Evolutionary conservation across 1,140 invertebrate genomes (phyloP).

Genomic region (Paralvinella palmiformis): DNA sequence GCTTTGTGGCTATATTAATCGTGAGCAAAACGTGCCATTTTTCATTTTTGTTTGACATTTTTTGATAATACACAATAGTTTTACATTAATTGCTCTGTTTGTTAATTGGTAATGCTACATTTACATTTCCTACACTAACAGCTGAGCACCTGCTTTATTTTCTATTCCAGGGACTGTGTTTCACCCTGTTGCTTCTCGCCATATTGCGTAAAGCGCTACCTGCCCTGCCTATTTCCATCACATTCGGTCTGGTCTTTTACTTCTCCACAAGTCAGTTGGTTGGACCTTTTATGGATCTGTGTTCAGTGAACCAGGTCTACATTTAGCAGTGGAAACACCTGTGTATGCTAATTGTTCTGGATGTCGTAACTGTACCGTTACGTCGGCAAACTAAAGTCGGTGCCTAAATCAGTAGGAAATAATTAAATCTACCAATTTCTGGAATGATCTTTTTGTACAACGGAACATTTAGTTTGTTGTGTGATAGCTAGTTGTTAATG

Average conservation of each 20-base stretch:
- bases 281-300: slow-evolving; percentile 17
- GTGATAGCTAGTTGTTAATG: too few relatives aligned
- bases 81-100: neutral
- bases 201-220: slow-evolving; percentile 96
- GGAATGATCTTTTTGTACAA: too few relatives aligned
- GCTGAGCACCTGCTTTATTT: neutral
- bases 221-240: slow-evolving; percentile 95
- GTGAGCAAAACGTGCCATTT: slow-evolving; percentile 58
- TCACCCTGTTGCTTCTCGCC: slow-evolving; percentile 88
- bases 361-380: too few relatives aligned
- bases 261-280: slow-evolving; percentile 59
- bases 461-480: too few relatives aligned
- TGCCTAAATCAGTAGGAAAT: too few relatives aligned
- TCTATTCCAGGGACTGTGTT: slow-evolving; percentile 75
- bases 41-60: neutral
- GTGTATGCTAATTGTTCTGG: too few relatives aligned
- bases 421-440: too few relatives aligned
- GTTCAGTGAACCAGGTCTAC: slow-evolving; percentile 17
- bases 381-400: too few relatives aligned
- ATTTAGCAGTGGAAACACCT: too few relatives aligned
- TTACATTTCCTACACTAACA: neutral
- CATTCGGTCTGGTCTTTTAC: slow-evolving; percentile 96
- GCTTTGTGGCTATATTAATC: slow-evolving; percentile 96
- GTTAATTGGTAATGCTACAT: neutral
- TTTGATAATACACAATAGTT: neutral